phyloP scores from a whole-genome alignment of 2,113 vertebrate genomes.

The Circaetus cinerascens region DNA sequence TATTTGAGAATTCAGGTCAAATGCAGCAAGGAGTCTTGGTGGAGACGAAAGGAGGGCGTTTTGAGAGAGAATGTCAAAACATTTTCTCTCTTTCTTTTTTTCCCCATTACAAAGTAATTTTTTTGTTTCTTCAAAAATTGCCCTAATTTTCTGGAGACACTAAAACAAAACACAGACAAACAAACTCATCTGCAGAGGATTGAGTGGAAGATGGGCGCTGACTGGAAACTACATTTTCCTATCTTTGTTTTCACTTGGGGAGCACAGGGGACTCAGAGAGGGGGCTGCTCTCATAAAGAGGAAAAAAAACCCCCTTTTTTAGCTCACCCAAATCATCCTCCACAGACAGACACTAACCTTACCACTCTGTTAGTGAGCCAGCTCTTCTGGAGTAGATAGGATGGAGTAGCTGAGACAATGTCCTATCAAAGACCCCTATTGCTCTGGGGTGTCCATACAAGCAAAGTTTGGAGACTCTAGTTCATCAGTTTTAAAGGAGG shows the following conservation, averaged over 20 bases:
- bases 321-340: neutral
- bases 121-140: neutral
- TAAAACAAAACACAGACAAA: neutral
- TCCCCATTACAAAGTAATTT: neutral
- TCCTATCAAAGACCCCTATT: neutral
- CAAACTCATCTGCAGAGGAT: neutral
- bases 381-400: neutral
- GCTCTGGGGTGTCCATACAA: rapidly evolving
- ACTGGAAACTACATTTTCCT: neutral
- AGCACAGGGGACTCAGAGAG: neutral
- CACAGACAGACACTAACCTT: neutral
- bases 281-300: neutral
- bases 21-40: neutral
- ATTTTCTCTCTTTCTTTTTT: neutral
- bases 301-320: neutral
- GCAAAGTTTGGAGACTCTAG: neutral
- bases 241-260: neutral
- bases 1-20: conserved; percentile 35
- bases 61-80: neutral
- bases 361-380: neutral
- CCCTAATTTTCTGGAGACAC: neutral
- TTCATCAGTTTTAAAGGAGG: neutral
- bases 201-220: neutral
- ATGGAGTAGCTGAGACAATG: neutral
- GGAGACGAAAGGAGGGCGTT: neutral